phyloP scores from a whole-genome alignment of 2,797 vertebrate species.

The Macroramphosus scolopax region DNA sequence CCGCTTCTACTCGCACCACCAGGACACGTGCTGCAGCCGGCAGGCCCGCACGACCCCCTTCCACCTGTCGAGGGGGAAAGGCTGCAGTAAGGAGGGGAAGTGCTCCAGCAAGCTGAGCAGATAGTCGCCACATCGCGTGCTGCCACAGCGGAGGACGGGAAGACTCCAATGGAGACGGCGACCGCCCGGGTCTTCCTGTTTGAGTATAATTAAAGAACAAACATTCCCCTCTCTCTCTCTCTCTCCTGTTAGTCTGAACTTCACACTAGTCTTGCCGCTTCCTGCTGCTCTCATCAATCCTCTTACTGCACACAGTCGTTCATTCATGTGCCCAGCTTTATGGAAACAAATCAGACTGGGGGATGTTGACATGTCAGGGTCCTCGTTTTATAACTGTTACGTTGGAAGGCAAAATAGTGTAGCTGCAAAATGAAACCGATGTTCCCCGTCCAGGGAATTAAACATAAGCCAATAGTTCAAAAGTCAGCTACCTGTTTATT shows the following conservation, averaged over 20 bases:
- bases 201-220: conserved; percentile 8
- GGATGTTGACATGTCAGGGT: conserved; percentile 1
- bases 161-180: conserved; percentile 26
- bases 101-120: conserved; percentile 94
- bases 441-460: conserved; percentile 11
- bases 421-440: conserved; percentile 17
- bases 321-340: conserved; percentile 16
- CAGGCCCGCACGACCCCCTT: conserved; percentile 82
- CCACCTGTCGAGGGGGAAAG: conserved; percentile 80
- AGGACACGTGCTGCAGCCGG: conserved; percentile 89
- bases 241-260: conserved; percentile 14
- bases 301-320: conserved; percentile 27
- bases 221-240: conserved; percentile 1
- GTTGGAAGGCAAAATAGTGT: conserved; percentile 17
- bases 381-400: conserved; percentile 11
- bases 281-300: conserved; percentile 20
- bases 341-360: neutral
- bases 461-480: conserved; percentile 13
- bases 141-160: conserved; percentile 28
- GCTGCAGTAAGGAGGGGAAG: conserved; percentile 85
- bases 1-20: conserved; percentile 88
- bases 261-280: conserved; percentile 8
- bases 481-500: conserved; percentile 24
- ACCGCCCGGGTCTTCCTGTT: conserved; percentile 45
- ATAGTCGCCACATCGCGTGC: conserved; percentile 77